phyloP scores from a whole-genome alignment of 2,888 invertebrate species.

The Dyspetes luteomarginatus region DNA sequence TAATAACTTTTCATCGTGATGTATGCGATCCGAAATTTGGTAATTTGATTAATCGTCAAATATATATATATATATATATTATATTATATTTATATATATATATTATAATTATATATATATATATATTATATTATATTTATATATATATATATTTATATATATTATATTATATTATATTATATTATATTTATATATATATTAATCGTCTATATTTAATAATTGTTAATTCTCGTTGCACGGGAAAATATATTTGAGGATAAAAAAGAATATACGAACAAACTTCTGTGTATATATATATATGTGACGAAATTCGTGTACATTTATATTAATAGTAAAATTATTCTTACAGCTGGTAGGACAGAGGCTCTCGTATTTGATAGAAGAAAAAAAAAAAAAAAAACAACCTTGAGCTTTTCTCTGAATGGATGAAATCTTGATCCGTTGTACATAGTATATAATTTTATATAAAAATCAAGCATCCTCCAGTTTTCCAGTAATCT shows the following conservation, averaged over 20 bases:
- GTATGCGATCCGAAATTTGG: too few relatives aligned
- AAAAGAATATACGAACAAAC: slow-evolving; percentile 13
- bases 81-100: too few relatives aligned
- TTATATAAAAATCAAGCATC: slow-evolving; percentile 12
- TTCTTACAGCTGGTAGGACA: slow-evolving; percentile 75
- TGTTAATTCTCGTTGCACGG: not conserved
- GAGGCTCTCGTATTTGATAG: slow-evolving; percentile 65
- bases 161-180: too few relatives aligned
- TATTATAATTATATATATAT: too few relatives aligned
- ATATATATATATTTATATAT: too few relatives aligned
- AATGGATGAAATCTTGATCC: not conserved
- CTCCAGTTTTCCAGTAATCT: not conserved
- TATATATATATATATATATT: too few relatives aligned
- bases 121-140: too few relatives aligned
- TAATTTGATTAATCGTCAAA: not conserved
- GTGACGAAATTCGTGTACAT: slow-evolving; percentile 72
- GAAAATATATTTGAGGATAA: not conserved
- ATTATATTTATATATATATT: too few relatives aligned
- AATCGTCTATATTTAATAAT: not conserved
- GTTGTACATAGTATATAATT: slow-evolving; percentile 33
- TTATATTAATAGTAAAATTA: slow-evolving; percentile 75
- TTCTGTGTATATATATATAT: slow-evolving; percentile 29
- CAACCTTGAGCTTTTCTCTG: slow-evolving; percentile 17
- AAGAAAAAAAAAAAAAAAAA: too few relatives aligned
- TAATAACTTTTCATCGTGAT: too few relatives aligned